Base-by-base conservation (phyloP, 1,140 invertebrate species). In the Nylanderia fulva region DNA sequence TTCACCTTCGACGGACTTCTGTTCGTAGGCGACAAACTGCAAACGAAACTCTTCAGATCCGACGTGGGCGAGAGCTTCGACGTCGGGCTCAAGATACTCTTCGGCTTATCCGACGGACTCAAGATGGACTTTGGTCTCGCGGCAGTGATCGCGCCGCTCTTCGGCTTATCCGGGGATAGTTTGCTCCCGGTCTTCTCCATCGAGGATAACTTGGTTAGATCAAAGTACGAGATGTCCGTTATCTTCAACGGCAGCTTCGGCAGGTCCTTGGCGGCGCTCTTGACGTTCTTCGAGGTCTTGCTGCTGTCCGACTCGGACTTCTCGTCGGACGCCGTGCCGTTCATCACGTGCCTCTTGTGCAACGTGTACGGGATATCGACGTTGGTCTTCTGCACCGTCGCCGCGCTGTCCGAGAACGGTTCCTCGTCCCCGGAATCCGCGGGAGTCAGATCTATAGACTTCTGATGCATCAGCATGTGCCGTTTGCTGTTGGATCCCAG, bases 401-500 rank as follows among this genome's bases (percentile, higher is more conserved):
- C 90, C 36, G 91, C 89, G 45, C 93, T 94, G 75, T 96, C 95
- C 13, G 95, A 96, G 39, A 97, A 96, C 0, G 96, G 96, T 90
- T 97, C 97, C 92, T 97, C 97, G 90, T 98, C 97, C 39, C 97
- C 97, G 0, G 97, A 97, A 93, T 97, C 97, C 0, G 97, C 97
- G 0, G 97, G 97, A 11, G 97, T 98, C 7, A 98, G 93, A 91
- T 98, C 97, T 84, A 98, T 98, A 0, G 97, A 98, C 91, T 98
- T 98, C 88, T 98, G 97, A 93, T 98, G 97, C 96, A 97, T 98
- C n/a, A 98, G 93, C 52, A 97, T 96, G 91, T 97, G 96, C 2
- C 97, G 95, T 39, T 97, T 95, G 11, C 96, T 96, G 90, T 96
- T 97, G 29, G 96, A 97, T 76, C 96, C 97, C 83, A 97, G 95